These are phyloP conservation scores for Triplophysa dalaica DNA, from an alignment of 2,113 vertebrate species.

Conservation along the genomic window DNA sequence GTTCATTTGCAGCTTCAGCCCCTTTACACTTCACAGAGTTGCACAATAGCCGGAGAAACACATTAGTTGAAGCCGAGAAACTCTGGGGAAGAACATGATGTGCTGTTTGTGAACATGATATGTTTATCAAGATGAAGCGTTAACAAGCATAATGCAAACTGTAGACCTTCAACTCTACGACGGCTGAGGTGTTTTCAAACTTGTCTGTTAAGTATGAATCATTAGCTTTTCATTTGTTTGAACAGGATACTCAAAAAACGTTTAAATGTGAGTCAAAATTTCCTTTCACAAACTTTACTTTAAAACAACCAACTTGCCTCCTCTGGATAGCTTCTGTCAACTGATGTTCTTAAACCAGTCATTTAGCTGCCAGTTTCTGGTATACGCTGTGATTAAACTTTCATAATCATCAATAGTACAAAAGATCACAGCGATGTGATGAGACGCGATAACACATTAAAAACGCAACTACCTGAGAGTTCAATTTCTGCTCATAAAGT, in stretches of 20 bases:
- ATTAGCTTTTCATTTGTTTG: background rate
- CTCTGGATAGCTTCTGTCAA: background rate
- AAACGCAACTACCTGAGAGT: background rate
- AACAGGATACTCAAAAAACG: background rate
- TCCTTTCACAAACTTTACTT: background rate
- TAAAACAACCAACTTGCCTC: background rate
- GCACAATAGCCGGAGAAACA: background rate
- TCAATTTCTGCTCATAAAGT: background rate
- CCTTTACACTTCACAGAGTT: background rate
- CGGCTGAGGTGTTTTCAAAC: background rate
- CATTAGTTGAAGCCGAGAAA: background rate
- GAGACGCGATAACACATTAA: conserved; percentile 11
- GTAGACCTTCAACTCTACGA: background rate
- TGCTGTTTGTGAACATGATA: background rate
- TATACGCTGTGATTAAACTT: conserved; percentile 5
- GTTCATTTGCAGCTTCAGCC: background rate
- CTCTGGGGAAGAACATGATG: background rate
- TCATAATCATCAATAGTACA: conserved; percentile 12
- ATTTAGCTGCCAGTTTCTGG: background rate
- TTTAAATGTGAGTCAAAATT: background rate
- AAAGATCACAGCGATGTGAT: conserved; percentile 5
- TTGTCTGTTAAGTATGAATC: background rate
- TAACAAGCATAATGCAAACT: background rate
- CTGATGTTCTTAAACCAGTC: conserved; percentile 15
- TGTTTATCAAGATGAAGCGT: background rate